A percentile compares a stretch with the other conserved stretches of the same genome.
Evolutionary conservation across 2,888 invertebrate species (phyloP).

Genomic region (Ophonus ardosiacus): DNA sequence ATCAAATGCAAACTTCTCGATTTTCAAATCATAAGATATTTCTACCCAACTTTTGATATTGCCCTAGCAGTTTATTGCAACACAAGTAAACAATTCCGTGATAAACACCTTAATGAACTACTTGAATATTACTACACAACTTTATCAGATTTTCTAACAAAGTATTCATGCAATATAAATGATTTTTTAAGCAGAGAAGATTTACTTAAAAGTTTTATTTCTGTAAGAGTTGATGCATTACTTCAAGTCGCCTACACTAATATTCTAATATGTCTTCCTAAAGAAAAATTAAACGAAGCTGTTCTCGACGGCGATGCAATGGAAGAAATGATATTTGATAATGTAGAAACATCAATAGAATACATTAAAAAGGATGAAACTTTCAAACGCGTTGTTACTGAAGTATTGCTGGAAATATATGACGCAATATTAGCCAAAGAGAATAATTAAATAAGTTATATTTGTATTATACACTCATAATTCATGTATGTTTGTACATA

Average conservation of each 20-base stretch:
- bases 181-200: constrained; percentile 65
- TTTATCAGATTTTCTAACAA: constrained; percentile 65
- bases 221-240: too few relatives aligned
- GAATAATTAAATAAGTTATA: not conserved
- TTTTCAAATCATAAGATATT: too few relatives aligned
- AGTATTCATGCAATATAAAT: constrained; percentile 61
- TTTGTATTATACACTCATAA: not conserved
- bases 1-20: constrained; percentile 64
- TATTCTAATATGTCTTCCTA: not conserved
- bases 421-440: constrained; percentile 2
- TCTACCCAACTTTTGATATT: too few relatives aligned
- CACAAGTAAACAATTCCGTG: constrained; percentile 69
- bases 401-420: constrained; percentile 10
- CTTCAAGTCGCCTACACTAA: too few relatives aligned
- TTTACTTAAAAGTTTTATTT: not conserved
- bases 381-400: constrained; percentile 2
- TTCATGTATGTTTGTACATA: too few relatives aligned
- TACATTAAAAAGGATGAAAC: constrained; percentile 11
- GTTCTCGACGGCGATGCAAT: not conserved
- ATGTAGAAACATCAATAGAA: not conserved
- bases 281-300: constrained; percentile 22
- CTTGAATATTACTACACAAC: constrained; percentile 69
- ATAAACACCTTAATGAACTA: constrained; percentile 67
- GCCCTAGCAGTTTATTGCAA: constrained; percentile 65
- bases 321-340: constrained; percentile 7